Percentiles rank a stretch among this genome's conserved stretches.
Conservation (phyloP, 2,113 vertebrate species). For the Heterochromis multidens region DNA sequence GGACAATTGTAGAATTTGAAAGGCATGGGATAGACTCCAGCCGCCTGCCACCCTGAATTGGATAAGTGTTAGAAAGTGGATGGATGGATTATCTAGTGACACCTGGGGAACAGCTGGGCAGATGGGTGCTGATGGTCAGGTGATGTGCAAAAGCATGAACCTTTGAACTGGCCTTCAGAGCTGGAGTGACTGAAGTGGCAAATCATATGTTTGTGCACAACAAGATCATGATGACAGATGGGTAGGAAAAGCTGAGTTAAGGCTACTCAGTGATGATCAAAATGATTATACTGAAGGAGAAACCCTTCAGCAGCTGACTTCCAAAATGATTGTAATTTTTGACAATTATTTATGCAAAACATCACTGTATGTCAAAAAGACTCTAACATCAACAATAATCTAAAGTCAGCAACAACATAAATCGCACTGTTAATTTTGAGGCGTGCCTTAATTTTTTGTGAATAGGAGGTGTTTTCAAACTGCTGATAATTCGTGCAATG, state of each 20-base stretch:
- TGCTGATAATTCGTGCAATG: conserved; percentile 9
- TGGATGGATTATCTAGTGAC: background rate
- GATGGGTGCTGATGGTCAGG: background rate
- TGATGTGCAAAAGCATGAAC: background rate
- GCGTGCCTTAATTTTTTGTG: background rate
- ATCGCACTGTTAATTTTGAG: background rate
- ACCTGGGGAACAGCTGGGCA: background rate
- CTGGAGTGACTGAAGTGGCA: background rate
- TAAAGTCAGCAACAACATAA: background rate
- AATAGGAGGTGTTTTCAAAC: conserved; percentile 19
- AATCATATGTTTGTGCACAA: background rate
- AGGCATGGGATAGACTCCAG: background rate
- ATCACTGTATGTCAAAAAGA: background rate
- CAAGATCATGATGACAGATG: background rate
- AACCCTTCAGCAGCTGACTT: background rate
- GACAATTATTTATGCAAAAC: background rate
- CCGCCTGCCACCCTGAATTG: no score
- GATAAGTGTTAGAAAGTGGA: background rate
- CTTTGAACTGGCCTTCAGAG: background rate
- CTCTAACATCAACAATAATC: background rate
- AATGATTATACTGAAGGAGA: background rate
- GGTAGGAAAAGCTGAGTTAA: background rate
- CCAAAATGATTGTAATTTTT: background rate
- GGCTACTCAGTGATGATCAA: background rate
- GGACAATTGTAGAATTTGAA: background rate